Evolutionary conservation across 1,140 invertebrate genomes (phyloP), one percentile per base, ranked within the genome.

Genomic region (Orius insidiosus): DNA sequence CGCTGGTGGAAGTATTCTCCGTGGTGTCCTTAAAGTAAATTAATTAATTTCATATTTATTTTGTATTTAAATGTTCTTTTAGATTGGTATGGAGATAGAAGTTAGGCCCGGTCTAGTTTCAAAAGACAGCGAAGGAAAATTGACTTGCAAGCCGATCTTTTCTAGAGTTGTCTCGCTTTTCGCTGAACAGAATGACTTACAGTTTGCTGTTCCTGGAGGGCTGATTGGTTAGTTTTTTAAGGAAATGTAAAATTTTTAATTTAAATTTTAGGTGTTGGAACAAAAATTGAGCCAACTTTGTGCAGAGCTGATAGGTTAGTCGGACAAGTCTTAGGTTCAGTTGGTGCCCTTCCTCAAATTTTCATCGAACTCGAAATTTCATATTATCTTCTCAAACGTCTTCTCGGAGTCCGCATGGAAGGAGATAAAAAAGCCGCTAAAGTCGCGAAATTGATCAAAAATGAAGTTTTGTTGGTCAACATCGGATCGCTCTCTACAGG

Each of bases 401-500:
- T 99, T 38, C 69, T 99, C 2, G 96, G 96, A 37, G 95, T 99
- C 0, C 79, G 93, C 61, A 98, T 90, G 0, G 95, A 99, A 65
- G 95, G 93, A 10, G 95, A 98, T 58, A 98, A 97, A 61, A 98
- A 98, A 64, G 96, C 85, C 18, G 94, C 95, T 1, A 96, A 90
- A 67, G 81, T 86, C 36, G 76, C 90, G 62, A 93, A 93, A 60
- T 62, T 96, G 47, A 70, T 81, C 3, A 90, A 80, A 60, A 79
- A 76, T 55, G 92, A 96, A 69, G 77, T 96, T 30, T 65, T 99
- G 19, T 76, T 99, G 65, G 90, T 99, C 1, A 99, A 99, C 66
- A 99, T 99, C 63, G 96, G 96, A 6, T 98, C 95, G 0, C 65
- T 99, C 38, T 98, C 94, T 51, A 98, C 95, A 15, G 96, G 96